Percentiles rank a stretch among this genome's conserved stretches.
Evolutionary conservation across 1,140 invertebrate genomes (phyloP).

Genomic region (Akabosia matsudoensis): DNA sequence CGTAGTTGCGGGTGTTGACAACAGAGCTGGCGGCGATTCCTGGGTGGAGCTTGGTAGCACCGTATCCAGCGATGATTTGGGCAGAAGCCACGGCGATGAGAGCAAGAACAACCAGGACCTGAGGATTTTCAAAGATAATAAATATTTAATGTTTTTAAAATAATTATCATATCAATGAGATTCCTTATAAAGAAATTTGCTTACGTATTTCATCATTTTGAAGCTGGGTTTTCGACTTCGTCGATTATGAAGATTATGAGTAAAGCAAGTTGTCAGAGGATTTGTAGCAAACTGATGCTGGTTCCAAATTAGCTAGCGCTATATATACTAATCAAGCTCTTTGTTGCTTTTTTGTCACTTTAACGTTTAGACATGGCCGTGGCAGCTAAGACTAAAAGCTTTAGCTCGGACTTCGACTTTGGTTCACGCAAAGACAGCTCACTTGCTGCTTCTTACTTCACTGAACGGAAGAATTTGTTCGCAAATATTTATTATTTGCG

Average conservation of each 20-base stretch:
- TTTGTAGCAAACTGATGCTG: neutral
- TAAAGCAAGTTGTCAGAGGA: neutral
- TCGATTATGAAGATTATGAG: neutral
- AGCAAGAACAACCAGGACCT: neutral
- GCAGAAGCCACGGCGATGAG: neutral
- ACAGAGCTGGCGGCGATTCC: too few relatives aligned
- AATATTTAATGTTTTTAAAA: neutral
- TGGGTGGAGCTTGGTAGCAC: too few relatives aligned
- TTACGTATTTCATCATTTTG: slow-evolving; percentile 24
- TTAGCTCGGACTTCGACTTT: too few relatives aligned
- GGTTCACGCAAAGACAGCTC: too few relatives aligned
- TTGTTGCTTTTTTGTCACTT: too few relatives aligned
- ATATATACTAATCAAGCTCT: neutral
- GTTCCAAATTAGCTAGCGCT: neutral
- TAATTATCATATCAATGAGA: neutral
- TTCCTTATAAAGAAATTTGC: neutral
- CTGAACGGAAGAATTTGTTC: too few relatives aligned
- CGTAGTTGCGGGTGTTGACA: too few relatives aligned
- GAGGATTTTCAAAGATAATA: neutral
- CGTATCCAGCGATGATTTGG: too few relatives aligned
- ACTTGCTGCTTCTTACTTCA: too few relatives aligned
- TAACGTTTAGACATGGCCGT: neutral
- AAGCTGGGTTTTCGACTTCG: neutral
- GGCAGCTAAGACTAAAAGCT: too few relatives aligned
- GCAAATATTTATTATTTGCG: too few relatives aligned